Evolutionary conservation across 2,797 vertebrate genomes (phyloP).

Genomic region (Dendrocincla fuliginosa): DNA sequence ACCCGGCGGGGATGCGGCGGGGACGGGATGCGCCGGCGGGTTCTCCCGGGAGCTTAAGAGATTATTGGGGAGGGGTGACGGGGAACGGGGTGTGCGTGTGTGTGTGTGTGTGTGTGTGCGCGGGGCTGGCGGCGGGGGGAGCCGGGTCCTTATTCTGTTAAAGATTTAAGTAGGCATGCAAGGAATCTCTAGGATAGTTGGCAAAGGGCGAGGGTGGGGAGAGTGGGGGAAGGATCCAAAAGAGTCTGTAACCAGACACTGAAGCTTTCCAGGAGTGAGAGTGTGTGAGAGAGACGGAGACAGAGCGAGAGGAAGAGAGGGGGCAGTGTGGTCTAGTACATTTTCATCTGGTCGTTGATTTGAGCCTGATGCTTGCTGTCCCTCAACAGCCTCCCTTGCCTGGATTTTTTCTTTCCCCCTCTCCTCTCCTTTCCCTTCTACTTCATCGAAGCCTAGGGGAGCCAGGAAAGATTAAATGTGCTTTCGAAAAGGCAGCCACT

Average conservation of each 20-base stretch:
- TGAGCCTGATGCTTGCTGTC: conserved; percentile 83
- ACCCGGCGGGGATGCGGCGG: background rate
- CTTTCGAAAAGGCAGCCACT: conserved; percentile 93
- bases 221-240: conserved; percentile 43
- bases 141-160: conserved; percentile 73
- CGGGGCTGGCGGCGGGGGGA: conserved; percentile 29
- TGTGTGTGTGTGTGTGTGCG: background rate
- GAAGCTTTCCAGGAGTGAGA: conserved; percentile 75
- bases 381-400: conserved; percentile 85
- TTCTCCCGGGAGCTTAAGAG: conserved; percentile 21
- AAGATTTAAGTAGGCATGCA: conserved; percentile 73
- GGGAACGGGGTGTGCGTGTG: background rate
- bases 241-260: conserved; percentile 77
- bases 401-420: conserved; percentile 64
- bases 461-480: conserved; percentile 95
- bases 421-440: conserved; percentile 74
- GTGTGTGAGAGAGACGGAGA: conserved; percentile 80
- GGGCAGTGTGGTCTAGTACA: conserved; percentile 87
- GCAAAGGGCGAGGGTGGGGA: conserved; percentile 61
- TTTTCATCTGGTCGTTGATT: conserved; percentile 88
- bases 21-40: background rate
- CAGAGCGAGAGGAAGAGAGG: conserved; percentile 81
- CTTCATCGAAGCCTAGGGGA: conserved; percentile 88
- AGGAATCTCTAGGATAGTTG: conserved; percentile 77
- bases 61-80: conserved; percentile 31